Evolutionary conservation across 2,888 invertebrate species (phyloP).

Genomic region (Trilocha varians): DNA sequence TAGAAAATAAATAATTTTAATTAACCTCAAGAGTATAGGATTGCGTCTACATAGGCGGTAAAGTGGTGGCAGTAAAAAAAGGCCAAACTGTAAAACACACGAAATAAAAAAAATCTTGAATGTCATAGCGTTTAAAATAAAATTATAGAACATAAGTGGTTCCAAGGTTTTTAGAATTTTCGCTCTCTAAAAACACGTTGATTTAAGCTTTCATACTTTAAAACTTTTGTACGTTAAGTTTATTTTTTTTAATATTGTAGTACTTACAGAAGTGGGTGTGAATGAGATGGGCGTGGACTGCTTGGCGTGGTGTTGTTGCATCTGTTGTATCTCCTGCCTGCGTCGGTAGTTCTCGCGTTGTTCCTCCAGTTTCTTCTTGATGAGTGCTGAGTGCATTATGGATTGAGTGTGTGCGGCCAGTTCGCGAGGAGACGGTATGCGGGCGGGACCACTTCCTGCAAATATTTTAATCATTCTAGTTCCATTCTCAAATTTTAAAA

Average conservation of each 20-base stretch:
- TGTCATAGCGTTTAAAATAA: no score
- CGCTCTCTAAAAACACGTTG: no score
- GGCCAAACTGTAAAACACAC: no score
- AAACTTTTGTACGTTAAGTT: no score
- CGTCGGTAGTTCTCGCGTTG: constrained; percentile 88
- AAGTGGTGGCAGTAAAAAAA: no score
- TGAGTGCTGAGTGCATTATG: constrained; percentile 88
- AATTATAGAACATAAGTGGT: no score
- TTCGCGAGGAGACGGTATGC: constrained; percentile 88
- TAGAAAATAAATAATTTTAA: no score
- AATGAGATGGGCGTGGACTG: constrained; percentile 81
- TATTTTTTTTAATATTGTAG: background rate
- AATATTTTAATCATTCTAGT: constrained; percentile 6
- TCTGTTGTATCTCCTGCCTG: constrained; percentile 76
- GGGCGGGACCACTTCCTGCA: constrained; percentile 75
- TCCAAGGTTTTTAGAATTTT: no score
- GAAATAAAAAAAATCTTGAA: no score
- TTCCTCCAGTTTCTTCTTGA: constrained; percentile 91
- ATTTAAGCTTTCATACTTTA: no score
- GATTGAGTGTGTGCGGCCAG: constrained; percentile 88
- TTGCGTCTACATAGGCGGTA: no score
- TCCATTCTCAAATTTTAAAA: constrained; percentile 5
- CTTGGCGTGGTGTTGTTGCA: constrained; percentile 39
- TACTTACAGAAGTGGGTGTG: constrained; percentile 88
- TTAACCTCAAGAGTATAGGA: no score